Conservation (phyloP, 2,797 vertebrate genomes). For the Kryptopterus vitreolus region DNA sequence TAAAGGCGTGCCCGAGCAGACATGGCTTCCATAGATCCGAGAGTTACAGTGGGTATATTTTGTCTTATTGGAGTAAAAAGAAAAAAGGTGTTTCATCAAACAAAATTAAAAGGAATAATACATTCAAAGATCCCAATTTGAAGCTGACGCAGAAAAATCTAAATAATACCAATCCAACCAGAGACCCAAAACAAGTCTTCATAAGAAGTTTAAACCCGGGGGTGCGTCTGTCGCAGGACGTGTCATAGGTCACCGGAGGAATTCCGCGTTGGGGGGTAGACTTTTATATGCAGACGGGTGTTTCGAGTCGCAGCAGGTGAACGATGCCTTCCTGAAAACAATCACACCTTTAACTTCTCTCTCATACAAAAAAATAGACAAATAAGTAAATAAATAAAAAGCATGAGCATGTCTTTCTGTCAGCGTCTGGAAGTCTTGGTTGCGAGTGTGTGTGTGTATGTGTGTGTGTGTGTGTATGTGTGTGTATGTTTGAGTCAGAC, state of each 20-base stretch:
- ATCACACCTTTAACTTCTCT: constrained; percentile 49
- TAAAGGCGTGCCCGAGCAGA: neutral
- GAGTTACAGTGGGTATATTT: constrained; percentile 8
- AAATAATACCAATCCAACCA: constrained; percentile 10
- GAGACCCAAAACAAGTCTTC: neutral
- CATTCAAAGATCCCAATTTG: constrained; percentile 21
- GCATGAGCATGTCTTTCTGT: constrained; percentile 50
- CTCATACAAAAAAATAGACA: constrained; percentile 51
- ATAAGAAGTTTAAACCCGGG: neutral
- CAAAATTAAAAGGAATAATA: constrained; percentile 31
- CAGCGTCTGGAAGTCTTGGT: constrained; percentile 41
- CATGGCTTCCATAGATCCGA: constrained; percentile 38
- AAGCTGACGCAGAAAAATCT: constrained; percentile 15
- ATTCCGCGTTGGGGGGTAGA: neutral
- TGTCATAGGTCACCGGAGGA: constrained; percentile 6
- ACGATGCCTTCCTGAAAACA: constrained; percentile 43
- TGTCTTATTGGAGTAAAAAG: neutral
- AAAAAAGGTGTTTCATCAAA: constrained; percentile 29
- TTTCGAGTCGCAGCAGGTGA: constrained; percentile 37
- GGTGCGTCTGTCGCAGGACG: neutral
- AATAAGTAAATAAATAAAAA: constrained; percentile 10
- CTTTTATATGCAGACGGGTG: constrained; percentile 42
- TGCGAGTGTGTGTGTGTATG: constrained; percentile 25
- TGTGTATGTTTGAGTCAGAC: constrained; percentile 28
- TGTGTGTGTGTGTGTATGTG: constrained; percentile 32